Conservation (phyloP, 2,797 vertebrate species). For the Sebastes miniatus region DNA sequence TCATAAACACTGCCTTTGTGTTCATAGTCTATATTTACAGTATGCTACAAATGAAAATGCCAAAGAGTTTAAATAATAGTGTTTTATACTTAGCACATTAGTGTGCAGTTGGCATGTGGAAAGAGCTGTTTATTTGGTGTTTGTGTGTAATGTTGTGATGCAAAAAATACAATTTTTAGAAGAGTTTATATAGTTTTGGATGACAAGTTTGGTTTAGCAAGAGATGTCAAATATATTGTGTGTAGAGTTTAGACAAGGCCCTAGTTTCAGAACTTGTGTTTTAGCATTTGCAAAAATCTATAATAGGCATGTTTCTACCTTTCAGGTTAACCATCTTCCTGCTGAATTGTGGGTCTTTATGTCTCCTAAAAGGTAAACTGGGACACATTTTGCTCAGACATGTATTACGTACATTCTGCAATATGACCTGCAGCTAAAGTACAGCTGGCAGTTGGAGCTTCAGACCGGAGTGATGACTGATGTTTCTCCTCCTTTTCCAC, state of each 20-base stretch:
- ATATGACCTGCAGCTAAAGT: background rate
- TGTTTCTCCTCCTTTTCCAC: background rate
- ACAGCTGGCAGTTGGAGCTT: background rate
- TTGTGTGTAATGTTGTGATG: background rate
- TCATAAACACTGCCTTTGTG: too few species aligned
- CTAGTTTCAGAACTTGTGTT: background rate
- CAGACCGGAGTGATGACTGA: constrained; percentile 2
- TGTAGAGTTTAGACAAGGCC: too few species aligned
- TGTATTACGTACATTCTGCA: background rate
- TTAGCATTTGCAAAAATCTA: background rate
- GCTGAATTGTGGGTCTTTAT: background rate
- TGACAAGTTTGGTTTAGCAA: background rate
- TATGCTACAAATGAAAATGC: too few species aligned
- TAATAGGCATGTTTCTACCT: background rate
- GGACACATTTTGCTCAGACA: background rate
- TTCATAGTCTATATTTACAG: too few species aligned
- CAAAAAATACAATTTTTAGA: background rate
- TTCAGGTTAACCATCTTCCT: background rate
- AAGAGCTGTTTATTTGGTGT: background rate
- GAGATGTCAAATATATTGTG: background rate
- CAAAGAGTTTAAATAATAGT: too few species aligned
- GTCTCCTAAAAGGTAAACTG: background rate
- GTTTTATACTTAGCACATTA: background rate
- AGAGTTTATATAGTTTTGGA: background rate
- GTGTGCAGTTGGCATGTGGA: background rate